Conservation (phyloP, 2,797 vertebrate genomes). For the Artibeus lituratus region DNA sequence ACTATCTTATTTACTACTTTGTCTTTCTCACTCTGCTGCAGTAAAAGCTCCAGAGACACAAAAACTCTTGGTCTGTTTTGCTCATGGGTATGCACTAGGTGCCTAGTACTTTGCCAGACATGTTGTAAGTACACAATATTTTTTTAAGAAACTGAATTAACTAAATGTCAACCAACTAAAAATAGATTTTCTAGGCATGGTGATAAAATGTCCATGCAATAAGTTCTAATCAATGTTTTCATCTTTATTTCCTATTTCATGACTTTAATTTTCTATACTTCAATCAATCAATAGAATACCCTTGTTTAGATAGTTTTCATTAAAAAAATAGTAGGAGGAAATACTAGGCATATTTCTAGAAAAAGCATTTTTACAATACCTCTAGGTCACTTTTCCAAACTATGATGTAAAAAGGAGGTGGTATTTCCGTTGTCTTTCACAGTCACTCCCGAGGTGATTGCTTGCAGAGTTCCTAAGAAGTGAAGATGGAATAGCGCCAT, state of each 20-base stretch:
- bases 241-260: background rate
- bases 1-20: background rate
- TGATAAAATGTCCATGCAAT: background rate
- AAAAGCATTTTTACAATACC: background rate
- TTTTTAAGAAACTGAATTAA: background rate
- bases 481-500: constrained; percentile 41
- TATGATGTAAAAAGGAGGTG: background rate
- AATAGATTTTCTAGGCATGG: background rate
- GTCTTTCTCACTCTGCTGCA: background rate
- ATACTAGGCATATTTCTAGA: background rate
- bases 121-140: background rate
- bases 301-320: background rate
- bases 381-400: background rate
- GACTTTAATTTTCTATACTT: background rate
- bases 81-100: background rate
- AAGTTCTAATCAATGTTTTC: background rate
- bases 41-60: background rate
- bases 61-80: background rate
- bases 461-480: background rate
- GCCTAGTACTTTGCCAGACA: background rate
- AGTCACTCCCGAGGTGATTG: background rate
- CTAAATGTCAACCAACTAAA: background rate
- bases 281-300: background rate
- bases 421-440: background rate
- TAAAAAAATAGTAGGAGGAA: background rate